These are phyloP conservation scores for Acanthacorydalis orientalis DNA, from an alignment of 2,888 invertebrate genomes.

Conservation along the genomic window DNA sequence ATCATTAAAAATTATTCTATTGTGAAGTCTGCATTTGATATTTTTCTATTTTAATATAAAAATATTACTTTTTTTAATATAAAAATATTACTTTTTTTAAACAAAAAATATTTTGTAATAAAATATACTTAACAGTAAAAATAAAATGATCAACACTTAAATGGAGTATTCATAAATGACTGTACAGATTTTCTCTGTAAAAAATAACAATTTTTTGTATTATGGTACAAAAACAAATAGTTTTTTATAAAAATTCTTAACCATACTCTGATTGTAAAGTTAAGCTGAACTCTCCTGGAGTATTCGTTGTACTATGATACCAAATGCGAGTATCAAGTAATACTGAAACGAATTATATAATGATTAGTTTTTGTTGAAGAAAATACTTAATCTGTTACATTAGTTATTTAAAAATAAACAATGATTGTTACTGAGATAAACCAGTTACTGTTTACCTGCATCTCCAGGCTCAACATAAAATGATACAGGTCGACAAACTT, in stretches of 20 bases:
- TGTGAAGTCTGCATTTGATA: no score
- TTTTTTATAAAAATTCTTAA: conserved; percentile 20
- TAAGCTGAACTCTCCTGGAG: conserved; percentile 65
- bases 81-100: not conserved
- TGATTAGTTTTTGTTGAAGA: conserved; percentile 1
- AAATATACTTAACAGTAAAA: not conserved
- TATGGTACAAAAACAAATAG: not conserved
- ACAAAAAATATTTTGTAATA: not conserved
- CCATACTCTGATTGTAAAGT: conserved; percentile 89
- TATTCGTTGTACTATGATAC: conserved; percentile 78
- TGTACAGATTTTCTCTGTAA: no score
- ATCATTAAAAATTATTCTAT: no score
- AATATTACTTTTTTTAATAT: not conserved
- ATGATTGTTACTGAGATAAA: not conserved
- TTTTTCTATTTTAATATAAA: not conserved
- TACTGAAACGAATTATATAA: conserved; percentile 36
- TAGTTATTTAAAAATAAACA: not conserved
- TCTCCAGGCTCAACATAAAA: conserved; percentile 76
- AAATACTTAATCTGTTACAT: conserved; percentile 1
- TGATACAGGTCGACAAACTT: conserved; percentile 51
- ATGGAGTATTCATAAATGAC: no score
- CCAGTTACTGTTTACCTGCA: conserved; percentile 38
- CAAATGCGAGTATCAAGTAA: conserved; percentile 78
- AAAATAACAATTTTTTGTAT: not conserved
- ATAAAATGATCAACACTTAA: not conserved